These are phyloP conservation scores for Pangasius sanitwongsei DNA, from an alignment of 2,797 vertebrate species.

Conservation along the genomic window DNA sequence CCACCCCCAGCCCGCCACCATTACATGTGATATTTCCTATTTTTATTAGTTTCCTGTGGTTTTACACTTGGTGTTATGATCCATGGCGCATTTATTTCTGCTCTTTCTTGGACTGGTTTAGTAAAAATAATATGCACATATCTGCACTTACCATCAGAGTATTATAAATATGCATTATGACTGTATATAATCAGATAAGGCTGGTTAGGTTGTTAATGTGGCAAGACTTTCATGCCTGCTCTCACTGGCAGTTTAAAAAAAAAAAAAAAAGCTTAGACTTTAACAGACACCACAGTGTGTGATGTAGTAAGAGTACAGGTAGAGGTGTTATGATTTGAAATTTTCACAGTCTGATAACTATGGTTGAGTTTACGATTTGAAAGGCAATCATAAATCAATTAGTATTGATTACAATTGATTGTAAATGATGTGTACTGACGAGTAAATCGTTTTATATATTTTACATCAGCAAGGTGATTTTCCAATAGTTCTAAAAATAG, in stretches of 20 bases:
- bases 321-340: background rate
- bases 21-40: conserved; percentile 46
- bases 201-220: background rate
- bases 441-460: background rate
- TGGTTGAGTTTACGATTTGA: background rate
- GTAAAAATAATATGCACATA: background rate
- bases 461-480: background rate
- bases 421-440: background rate
- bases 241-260: background rate
- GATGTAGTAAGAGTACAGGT: background rate
- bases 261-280: background rate
- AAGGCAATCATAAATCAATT: background rate
- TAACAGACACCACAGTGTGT: background rate
- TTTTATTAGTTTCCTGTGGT: conserved; percentile 53
- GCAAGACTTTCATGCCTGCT: background rate
- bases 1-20: background rate
- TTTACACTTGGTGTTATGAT: background rate
- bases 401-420: background rate
- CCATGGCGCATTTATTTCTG: background rate
- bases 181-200: background rate
- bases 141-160: background rate
- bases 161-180: background rate
- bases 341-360: background rate
- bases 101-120: background rate
- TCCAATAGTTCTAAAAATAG: background rate